Evolutionary conservation across 1,140 invertebrate species (phyloP), one percentile per base, ranked within the genome.

Genomic region (Solenopsis invicta): DNA sequence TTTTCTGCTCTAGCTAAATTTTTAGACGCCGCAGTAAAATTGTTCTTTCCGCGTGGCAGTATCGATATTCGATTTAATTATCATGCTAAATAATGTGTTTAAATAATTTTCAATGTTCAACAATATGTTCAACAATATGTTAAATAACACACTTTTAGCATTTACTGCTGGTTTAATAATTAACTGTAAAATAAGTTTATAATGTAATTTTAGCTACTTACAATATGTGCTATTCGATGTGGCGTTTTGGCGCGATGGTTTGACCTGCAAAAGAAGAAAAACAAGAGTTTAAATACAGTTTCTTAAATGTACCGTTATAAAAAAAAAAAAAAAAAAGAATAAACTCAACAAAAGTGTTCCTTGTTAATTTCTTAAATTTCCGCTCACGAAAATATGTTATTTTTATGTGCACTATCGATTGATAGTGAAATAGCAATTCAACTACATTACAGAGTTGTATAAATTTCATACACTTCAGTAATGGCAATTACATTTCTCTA

Each of bases 211-310:
- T 48, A 24, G 13, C 9, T 92, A 92, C 91, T 92, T 67, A 93
- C 91, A 88, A 91, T 88, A 62, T 90, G 88, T 54, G 89, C 85
- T 88, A 88, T 72, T 78, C 85, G 92, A 72, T 93, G 92, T 86
- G 92, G 92, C 86, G 92, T 93, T 77, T 93, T 93, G 82, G 80
- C 91, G 66, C 75, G 84, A 86, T 91, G 85, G 71, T 77, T 88
- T 78, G 67, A 87, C 86, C 92, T 93, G 80, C 0, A 92, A 92
- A 16, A 87, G 4, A 59, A 87, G 29, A 50, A n/a, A 18, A 37
- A 85, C 37, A 59, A 76, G 18, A 67, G n/a, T 2, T 41, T 67
- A 74, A n/a, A 61, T 45, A 18, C 9, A 24, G 1, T 37, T 67
- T 41, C 8, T 66, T 12, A 41, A 16, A 45, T 76, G 41, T 76